phyloP scores from a whole-genome alignment of 2,113 vertebrate species.

The Athene noctua region DNA sequence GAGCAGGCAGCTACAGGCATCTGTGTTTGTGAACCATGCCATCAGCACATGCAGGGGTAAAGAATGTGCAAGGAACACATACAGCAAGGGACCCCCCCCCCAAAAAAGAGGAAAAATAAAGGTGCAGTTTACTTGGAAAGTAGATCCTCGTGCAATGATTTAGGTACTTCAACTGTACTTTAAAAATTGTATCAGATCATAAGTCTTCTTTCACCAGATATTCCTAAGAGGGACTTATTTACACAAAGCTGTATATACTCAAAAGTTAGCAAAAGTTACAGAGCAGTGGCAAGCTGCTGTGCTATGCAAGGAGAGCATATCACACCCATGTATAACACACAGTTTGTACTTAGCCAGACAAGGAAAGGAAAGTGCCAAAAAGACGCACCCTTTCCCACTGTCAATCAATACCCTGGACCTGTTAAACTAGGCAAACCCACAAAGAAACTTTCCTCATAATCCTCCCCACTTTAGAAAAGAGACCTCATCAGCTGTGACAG shows the following conservation, averaged over 20 bases:
- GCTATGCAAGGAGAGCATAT: background rate
- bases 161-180: background rate
- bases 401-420: constrained; percentile 40
- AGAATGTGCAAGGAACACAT: background rate
- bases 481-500: background rate
- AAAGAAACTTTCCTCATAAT: background rate
- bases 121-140: background rate
- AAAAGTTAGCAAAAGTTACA: background rate
- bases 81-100: background rate
- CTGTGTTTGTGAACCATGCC: background rate
- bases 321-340: constrained; percentile 4
- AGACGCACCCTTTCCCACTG: constrained; percentile 25
- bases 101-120: background rate
- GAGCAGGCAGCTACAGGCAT: background rate
- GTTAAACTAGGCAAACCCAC: constrained; percentile 35
- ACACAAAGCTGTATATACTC: background rate
- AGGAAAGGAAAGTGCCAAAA: constrained; percentile 42
- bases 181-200: background rate
- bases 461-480: background rate
- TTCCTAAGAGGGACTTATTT: background rate
- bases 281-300: background rate
- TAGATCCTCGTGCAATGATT: background rate
- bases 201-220: background rate
- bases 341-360: constrained; percentile 40
- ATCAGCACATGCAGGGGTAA: background rate